A percentile compares a stretch with the other conserved stretches of the same genome.
phyloP scores from a whole-genome alignment of 2,797 vertebrate genomes.

The Champsocephalus esox region DNA sequence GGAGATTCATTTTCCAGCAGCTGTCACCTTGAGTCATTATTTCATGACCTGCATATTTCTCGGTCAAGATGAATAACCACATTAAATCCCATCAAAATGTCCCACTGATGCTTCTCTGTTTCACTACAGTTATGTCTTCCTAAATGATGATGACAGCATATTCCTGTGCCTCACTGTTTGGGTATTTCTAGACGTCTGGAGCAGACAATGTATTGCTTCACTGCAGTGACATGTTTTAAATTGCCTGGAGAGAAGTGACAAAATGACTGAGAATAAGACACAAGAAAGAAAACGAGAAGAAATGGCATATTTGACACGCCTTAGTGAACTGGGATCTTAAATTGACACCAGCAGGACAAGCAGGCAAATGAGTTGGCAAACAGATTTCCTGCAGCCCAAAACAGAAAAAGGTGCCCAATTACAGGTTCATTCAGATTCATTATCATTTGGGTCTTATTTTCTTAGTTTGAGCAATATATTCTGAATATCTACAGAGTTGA shows the following conservation, averaged over 20 bases:
- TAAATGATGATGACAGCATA: conserved; percentile 31
- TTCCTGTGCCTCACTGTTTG: not conserved
- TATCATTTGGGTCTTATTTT: not conserved
- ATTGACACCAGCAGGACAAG: not conserved
- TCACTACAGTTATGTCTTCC: conserved; percentile 22
- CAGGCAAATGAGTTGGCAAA: not conserved
- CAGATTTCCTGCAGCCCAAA: not conserved
- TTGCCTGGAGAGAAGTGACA: conserved; percentile 32
- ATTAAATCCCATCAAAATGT: conserved; percentile 38
- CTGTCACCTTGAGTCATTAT: conserved; percentile 24
- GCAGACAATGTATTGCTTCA: conserved; percentile 27
- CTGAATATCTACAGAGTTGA: too few species aligned
- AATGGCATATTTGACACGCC: conserved; percentile 22
- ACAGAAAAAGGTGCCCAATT: not conserved
- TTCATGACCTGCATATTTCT: conserved; percentile 25
- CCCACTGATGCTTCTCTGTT: conserved; percentile 6
- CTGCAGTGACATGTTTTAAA: conserved; percentile 38
- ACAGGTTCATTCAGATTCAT: not conserved
- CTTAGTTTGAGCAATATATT: too few species aligned
- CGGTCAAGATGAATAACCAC: conserved; percentile 10
- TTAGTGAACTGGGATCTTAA: conserved; percentile 13
- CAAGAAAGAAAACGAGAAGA: conserved; percentile 4
- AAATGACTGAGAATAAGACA: conserved; percentile 18
- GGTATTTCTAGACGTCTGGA: conserved; percentile 18
- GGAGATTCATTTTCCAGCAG: not conserved